Evolutionary conservation across 2,888 invertebrate species (phyloP).

Genomic region (Andrena trimmerana): DNA sequence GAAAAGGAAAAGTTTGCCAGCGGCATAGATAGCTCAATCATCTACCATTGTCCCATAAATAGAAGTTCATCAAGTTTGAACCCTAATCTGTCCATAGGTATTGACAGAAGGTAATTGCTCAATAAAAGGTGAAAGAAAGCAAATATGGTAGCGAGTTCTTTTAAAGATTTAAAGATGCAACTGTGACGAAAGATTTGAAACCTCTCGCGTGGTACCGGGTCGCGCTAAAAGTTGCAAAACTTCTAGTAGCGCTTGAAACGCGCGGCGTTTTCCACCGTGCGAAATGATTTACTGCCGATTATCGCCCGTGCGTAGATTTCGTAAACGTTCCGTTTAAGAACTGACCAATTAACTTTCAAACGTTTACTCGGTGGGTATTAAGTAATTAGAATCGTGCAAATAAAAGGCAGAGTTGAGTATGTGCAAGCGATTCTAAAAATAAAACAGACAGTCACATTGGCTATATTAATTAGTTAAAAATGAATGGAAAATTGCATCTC

Average conservation of each 20-base stretch:
- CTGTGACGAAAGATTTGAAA: constrained; percentile 27
- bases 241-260: neutral
- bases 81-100: too few relatives aligned
- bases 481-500: neutral
- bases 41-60: too few relatives aligned
- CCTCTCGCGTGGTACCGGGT: constrained; percentile 16
- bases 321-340: neutral
- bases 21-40: too few relatives aligned
- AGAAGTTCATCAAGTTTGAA: too few relatives aligned
- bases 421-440: neutral
- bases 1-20: too few relatives aligned
- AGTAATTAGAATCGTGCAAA: neutral
- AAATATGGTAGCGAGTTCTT: constrained; percentile 8
- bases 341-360: neutral
- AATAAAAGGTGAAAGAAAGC: too few relatives aligned
- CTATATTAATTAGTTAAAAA: neutral
- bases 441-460: neutral
- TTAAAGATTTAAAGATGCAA: neutral
- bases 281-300: constrained; percentile 12
- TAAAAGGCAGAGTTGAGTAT: neutral
- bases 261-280: neutral
- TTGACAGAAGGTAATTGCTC: too few relatives aligned
- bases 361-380: neutral
- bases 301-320: neutral
- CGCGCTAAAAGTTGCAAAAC: constrained; percentile 17